Evolutionary conservation across 2,797 vertebrate species (phyloP).

Genomic region (Petrocephalus schoutedeni): DNA sequence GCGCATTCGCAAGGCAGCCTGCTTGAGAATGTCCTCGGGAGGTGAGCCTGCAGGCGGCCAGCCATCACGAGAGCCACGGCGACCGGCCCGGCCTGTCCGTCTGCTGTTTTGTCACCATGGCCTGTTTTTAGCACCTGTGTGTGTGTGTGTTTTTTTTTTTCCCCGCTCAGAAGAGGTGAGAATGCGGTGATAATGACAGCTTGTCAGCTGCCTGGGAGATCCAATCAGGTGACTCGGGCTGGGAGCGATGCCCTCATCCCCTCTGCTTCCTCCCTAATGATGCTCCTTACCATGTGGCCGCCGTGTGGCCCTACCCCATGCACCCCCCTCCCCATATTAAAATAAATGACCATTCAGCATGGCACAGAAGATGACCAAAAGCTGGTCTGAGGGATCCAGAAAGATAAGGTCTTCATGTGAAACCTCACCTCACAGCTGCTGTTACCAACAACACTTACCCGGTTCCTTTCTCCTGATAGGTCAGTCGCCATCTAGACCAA

Average conservation of each 20-base stretch:
- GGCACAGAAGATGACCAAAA: neutral
- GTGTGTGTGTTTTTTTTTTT: neutral
- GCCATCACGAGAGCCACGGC: neutral
- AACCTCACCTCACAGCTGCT: neutral
- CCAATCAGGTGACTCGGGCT: neutral
- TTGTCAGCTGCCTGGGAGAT: conserved; percentile 1
- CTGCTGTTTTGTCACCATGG: neutral
- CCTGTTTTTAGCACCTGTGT: neutral
- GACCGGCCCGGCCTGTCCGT: neutral
- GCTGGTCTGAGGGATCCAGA: neutral
- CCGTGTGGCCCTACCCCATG: neutral
- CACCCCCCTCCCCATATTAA: neutral
- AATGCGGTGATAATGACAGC: neutral
- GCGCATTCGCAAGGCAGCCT: neutral
- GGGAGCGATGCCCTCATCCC: neutral
- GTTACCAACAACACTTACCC: conserved; percentile 25
- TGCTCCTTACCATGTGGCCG: neutral
- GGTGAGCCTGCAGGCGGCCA: neutral
- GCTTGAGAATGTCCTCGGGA: neutral
- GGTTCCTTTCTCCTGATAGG: conserved; percentile 13
- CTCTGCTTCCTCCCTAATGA: neutral
- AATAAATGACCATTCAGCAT: neutral
- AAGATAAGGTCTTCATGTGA: neutral
- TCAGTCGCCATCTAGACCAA: conserved; percentile 46
- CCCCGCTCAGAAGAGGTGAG: neutral